Conservation (phyloP, 2,797 vertebrate genomes). For the Sorex maritimensis region DNA sequence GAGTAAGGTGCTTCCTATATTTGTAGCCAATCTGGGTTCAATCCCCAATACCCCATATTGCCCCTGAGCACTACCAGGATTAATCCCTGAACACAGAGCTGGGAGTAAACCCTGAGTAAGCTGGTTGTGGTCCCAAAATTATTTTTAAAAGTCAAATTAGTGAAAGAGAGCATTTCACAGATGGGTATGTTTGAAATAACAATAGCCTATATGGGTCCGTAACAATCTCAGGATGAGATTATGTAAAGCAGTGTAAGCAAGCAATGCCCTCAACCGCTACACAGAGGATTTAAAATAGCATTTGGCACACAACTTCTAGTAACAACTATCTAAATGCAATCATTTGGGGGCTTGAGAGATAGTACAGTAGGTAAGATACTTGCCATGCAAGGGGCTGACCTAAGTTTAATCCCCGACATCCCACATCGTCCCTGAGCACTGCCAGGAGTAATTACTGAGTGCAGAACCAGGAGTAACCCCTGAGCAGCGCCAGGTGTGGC, state of each 20-base stretch:
- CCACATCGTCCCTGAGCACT: no score
- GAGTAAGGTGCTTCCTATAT: no score
- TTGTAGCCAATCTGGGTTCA: no score
- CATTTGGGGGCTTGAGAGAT: conserved; percentile 13
- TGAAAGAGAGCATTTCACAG: not conserved
- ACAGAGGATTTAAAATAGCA: not conserved
- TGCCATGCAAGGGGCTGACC: no score
- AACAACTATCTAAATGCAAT: conserved; percentile 37
- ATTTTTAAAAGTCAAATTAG: conserved; percentile 66
- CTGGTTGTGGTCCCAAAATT: conserved; percentile 50
- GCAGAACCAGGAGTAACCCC: no score
- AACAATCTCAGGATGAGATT: conserved; percentile 61
- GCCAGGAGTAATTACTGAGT: no score
- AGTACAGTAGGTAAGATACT: not conserved
- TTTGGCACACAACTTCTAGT: conserved; percentile 49
- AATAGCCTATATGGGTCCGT: not conserved
- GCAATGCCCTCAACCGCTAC: conserved; percentile 44
- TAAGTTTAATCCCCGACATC: no score
- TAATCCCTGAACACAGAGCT: no score
- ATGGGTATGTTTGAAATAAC: conserved; percentile 26
- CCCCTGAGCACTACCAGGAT: no score
- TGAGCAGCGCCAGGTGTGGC: no score
- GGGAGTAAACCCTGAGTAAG: no score
- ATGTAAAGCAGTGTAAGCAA: conserved; percentile 17
- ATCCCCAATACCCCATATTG: no score